phyloP scores from a whole-genome alignment of 2,113 vertebrate species.

The Peucedramus taeniatus region DNA sequence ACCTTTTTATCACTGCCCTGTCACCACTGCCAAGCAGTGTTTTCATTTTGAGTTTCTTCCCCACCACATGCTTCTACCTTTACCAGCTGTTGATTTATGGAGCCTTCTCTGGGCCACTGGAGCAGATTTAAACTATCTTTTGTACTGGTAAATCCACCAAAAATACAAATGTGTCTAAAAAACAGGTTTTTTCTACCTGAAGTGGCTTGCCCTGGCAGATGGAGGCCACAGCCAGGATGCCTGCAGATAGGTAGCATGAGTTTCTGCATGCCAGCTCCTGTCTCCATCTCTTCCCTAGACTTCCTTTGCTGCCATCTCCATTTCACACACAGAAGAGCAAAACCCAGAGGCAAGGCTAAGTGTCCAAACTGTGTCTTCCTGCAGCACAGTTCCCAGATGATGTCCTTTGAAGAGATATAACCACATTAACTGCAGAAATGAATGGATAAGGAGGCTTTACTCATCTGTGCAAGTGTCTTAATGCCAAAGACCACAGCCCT shows the following conservation, averaged over 20 bases:
- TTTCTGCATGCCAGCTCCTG: not conserved
- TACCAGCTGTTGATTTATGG: slow-evolving; percentile 32
- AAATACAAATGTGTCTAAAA: not conserved
- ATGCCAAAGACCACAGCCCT: not conserved
- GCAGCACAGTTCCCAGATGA: not conserved
- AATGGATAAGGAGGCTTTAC: not conserved
- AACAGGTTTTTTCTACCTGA: not conserved
- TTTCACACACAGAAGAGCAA: not conserved
- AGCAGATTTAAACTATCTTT: not conserved
- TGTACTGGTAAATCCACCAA: not conserved
- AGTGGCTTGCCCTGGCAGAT: not conserved
- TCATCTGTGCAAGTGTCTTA: not conserved
- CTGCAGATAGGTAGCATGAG: not conserved
- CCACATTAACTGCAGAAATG: not conserved
- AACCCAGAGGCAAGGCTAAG: not conserved
- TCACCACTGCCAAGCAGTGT: not conserved
- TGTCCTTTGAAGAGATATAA: not conserved
- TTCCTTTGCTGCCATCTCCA: not conserved
- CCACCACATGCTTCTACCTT: not conserved
- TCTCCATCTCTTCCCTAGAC: not conserved
- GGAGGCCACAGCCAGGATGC: not conserved
- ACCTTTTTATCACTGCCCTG: slow-evolving; percentile 53
- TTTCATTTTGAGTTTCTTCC: not conserved
- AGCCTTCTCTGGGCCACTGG: not conserved
- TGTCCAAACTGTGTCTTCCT: not conserved